phyloP scores from a whole-genome alignment of 2,797 vertebrate genomes.

The Pseudocheirus occidentalis region DNA sequence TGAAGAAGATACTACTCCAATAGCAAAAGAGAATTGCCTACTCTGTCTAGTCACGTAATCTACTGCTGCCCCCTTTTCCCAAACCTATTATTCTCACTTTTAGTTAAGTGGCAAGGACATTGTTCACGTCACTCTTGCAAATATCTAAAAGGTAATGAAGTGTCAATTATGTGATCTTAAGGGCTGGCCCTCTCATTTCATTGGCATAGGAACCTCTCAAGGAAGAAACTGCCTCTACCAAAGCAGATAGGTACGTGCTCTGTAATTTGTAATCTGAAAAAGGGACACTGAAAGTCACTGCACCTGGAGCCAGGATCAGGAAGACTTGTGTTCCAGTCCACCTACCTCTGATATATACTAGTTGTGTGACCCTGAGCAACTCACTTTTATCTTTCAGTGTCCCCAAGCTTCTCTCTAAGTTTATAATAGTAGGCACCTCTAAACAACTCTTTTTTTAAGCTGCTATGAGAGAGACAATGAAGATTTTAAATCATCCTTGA shows the following conservation, averaged over 20 bases:
- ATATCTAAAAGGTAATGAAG: background rate
- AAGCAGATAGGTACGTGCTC: background rate
- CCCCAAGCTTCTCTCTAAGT: background rate
- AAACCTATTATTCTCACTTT: too few species aligned
- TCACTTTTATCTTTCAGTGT: background rate
- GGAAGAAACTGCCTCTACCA: background rate
- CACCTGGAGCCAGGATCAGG: background rate
- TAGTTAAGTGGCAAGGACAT: background rate
- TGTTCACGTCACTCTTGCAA: background rate
- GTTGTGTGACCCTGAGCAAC: background rate
- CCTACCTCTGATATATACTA: background rate
- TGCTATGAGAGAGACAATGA: background rate
- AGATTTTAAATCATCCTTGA: background rate
- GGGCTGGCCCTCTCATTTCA: background rate
- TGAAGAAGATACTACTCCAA: background rate
- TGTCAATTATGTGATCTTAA: background rate
- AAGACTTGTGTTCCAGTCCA: background rate
- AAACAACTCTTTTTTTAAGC: background rate
- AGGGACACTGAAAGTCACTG: background rate
- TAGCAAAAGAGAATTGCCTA: background rate
- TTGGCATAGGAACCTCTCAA: background rate
- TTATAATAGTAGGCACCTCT: background rate
- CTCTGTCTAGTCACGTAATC: too few species aligned
- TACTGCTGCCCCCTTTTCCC: too few species aligned
- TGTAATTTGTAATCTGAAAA: background rate